A percentile compares a stretch with the other conserved stretches of the same genome.
These are phyloP conservation scores for Plebejus melissa DNA, from an alignment of 2,888 invertebrate genomes.

Conservation along the genomic window DNA sequence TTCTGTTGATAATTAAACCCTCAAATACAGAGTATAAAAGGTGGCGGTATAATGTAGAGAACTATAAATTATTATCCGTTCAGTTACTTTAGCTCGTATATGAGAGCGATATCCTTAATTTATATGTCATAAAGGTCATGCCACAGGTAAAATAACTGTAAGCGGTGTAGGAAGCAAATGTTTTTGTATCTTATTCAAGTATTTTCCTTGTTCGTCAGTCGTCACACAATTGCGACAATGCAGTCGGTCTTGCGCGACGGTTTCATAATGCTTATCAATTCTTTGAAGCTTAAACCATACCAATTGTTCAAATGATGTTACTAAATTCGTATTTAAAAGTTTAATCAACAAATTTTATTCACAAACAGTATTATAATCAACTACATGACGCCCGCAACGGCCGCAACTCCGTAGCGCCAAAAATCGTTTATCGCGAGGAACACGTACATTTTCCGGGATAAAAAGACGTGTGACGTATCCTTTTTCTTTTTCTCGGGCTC, in stretches of 20 bases:
- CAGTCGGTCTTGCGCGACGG: background rate
- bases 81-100: background rate
- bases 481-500: too few relatives aligned
- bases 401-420: too few relatives aligned
- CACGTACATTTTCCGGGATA: too few relatives aligned
- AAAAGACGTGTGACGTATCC: too few relatives aligned
- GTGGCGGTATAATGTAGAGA: too few relatives aligned
- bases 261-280: conserved; percentile 6
- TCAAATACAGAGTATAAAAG: too few relatives aligned
- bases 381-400: too few relatives aligned
- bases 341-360: too few relatives aligned
- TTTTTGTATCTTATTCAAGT: background rate
- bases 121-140: background rate
- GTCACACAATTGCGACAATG: conserved; percentile 8
- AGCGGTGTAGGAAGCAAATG: background rate
- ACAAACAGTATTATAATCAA: too few relatives aligned
- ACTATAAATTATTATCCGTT: too few relatives aligned
- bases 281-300: background rate
- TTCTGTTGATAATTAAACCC: too few relatives aligned
- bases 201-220: background rate
- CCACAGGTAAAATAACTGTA: background rate
- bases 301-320: background rate
- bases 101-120: background rate
- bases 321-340: background rate
- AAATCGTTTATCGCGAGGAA: too few relatives aligned